Percentiles rank a stretch among this genome's conserved stretches.
These are phyloP conservation scores for Eulithis prunata DNA, from an alignment of 2,888 invertebrate genomes.

Conservation along the genomic window DNA sequence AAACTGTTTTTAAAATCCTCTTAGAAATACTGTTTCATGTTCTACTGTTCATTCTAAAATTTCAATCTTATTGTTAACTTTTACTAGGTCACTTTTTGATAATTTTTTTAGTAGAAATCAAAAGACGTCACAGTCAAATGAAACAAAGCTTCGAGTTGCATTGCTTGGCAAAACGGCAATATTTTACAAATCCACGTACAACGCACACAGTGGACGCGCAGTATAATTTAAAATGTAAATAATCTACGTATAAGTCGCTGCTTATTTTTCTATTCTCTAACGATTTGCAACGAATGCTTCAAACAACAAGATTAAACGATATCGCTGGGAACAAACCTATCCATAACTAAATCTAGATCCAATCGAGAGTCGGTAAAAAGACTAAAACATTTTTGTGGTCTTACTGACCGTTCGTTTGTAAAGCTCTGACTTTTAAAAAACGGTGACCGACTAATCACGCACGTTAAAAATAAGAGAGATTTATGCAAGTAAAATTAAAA, in stretches of 20 bases:
- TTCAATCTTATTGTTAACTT: background rate
- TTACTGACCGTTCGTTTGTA: conserved; percentile 15
- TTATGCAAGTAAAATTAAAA: too few species aligned
- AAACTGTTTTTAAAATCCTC: conserved; percentile 5
- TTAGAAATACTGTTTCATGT: background rate
- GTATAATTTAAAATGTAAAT: too few species aligned
- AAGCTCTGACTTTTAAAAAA: background rate
- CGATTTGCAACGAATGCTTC: too few species aligned
- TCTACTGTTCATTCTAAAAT: background rate
- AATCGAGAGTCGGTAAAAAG: conserved; percentile 21
- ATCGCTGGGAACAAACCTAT: background rate
- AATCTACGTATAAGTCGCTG: too few species aligned
- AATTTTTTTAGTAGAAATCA: too few species aligned
- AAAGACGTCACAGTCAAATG: too few species aligned
- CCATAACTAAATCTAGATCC: conserved; percentile 14
- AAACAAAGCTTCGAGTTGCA: too few species aligned
- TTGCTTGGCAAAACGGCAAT: too few species aligned
- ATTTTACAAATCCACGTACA: too few species aligned
- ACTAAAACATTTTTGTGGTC: conserved; percentile 15
- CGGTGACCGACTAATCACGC: background rate
- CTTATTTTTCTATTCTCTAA: too few species aligned
- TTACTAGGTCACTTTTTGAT: too few species aligned
- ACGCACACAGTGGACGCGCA: too few species aligned
- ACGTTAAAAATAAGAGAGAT: background rate
- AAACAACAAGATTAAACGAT: background rate